These are phyloP conservation scores for Synergus gifuensis DNA, from an alignment of 2,888 invertebrate species.

Conservation along the genomic window DNA sequence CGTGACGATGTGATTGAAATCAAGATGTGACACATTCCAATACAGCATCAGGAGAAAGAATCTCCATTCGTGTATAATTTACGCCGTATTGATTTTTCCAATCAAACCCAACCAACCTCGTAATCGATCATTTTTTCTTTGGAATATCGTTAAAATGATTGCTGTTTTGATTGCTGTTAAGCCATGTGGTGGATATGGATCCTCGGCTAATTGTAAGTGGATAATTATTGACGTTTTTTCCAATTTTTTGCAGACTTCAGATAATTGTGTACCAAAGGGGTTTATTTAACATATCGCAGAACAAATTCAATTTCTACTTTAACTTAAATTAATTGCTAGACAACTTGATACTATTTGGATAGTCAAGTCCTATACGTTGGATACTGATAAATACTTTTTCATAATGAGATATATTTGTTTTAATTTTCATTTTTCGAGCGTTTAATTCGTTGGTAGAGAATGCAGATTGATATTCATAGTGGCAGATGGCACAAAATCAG, in stretches of 20 bases:
- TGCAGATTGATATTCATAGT: conserved; percentile 42
- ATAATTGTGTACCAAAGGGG: background rate
- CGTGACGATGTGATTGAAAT: background rate
- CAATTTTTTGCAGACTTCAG: background rate
- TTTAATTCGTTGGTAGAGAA: conserved; percentile 23
- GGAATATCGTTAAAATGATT: background rate
- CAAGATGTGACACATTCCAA: conserved; percentile 7
- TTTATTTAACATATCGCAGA: background rate
- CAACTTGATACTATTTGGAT: too few relatives aligned
- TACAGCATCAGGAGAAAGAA: background rate
- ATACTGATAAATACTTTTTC: background rate
- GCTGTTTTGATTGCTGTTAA: background rate
- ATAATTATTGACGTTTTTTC: background rate
- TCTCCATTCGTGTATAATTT: background rate
- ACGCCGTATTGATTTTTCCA: background rate
- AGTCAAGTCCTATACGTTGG: too few relatives aligned
- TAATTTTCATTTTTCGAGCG: background rate
- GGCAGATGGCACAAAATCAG: conserved; percentile 58
- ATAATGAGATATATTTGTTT: background rate
- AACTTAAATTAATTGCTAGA: background rate
- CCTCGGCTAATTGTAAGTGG: background rate
- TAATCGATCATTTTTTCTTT: background rate
- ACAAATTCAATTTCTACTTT: background rate
- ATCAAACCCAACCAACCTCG: background rate
- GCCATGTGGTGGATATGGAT: background rate